phyloP scores from a whole-genome alignment of 2,797 vertebrate species.

The Brachyrhaphis roseni region DNA sequence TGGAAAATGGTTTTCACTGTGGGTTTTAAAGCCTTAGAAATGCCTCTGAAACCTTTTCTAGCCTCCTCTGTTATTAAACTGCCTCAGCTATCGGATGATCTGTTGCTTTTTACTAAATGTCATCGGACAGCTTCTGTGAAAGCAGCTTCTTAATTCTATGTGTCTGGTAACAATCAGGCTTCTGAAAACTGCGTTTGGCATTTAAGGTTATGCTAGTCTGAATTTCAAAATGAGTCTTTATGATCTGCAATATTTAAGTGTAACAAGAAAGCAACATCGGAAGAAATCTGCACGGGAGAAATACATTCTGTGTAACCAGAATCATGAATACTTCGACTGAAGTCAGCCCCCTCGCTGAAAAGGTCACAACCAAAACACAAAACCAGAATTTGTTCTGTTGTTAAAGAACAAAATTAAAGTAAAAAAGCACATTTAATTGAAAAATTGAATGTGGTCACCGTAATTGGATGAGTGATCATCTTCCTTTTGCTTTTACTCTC shows the following conservation, averaged over 20 bases:
- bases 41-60: neutral
- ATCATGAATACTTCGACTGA: neutral
- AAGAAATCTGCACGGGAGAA: neutral
- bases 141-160: neutral
- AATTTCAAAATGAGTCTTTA: neutral
- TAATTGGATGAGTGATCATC: conserved; percentile 37
- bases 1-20: neutral
- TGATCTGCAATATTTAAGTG: neutral
- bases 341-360: conserved; percentile 13
- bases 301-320: neutral
- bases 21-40: neutral
- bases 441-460: conserved; percentile 36
- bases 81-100: neutral
- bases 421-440: conserved; percentile 32
- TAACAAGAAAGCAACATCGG: neutral
- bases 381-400: conserved; percentile 3
- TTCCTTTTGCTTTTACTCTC: conserved; percentile 41
- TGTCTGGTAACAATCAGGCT: neutral
- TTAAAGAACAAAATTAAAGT: conserved; percentile 25
- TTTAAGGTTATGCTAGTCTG: neutral
- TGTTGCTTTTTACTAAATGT: neutral
- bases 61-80: neutral
- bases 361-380: conserved; percentile 13
- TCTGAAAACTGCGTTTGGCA: neutral
- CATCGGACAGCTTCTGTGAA: neutral